A percentile compares a stretch with the other conserved stretches of the same genome.
Evolutionary conservation across 2,113 vertebrate species (phyloP).

Genomic region (Speoplatyrhinus poulsoni): DNA sequence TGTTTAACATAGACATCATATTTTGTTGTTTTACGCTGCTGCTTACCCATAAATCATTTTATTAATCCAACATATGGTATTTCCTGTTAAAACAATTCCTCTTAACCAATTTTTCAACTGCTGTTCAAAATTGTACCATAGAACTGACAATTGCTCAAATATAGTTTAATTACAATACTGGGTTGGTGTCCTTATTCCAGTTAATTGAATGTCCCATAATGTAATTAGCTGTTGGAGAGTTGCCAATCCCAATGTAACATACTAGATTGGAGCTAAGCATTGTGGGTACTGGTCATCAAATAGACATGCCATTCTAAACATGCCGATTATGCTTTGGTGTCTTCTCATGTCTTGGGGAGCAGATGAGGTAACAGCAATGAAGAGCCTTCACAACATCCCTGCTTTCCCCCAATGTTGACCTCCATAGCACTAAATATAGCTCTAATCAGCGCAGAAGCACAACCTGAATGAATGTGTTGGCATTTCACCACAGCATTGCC

Average conservation of each 20-base stretch:
- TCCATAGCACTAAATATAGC: constrained; percentile 48
- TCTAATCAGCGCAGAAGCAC: constrained; percentile 33
- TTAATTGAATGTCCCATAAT: background rate
- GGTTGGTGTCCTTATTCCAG: constrained; percentile 48
- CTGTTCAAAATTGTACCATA: constrained; percentile 85
- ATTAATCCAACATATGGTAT: constrained; percentile 41
- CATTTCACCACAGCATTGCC: constrained; percentile 24
- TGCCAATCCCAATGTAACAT: too few species aligned
- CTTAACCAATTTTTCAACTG: constrained; percentile 82
- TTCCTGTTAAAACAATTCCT: constrained; percentile 64
- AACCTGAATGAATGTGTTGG: constrained; percentile 15
- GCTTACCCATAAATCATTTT: constrained; percentile 36
- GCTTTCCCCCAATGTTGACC: constrained; percentile 24
- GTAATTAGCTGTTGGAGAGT: background rate
- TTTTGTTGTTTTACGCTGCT: constrained; percentile 35
- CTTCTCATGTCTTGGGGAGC: constrained; percentile 28
- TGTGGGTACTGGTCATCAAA: background rate
- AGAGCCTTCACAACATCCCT: constrained; percentile 22
- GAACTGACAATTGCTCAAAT: constrained; percentile 86
- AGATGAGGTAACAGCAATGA: constrained; percentile 14
- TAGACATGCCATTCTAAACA: background rate
- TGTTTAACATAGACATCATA: constrained; percentile 56
- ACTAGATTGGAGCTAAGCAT: background rate
- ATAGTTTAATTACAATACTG: constrained; percentile 82
- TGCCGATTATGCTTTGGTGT: constrained; percentile 19